Conservation (phyloP, 2,888 invertebrate species). For the Drosophila meridionalis region DNA sequence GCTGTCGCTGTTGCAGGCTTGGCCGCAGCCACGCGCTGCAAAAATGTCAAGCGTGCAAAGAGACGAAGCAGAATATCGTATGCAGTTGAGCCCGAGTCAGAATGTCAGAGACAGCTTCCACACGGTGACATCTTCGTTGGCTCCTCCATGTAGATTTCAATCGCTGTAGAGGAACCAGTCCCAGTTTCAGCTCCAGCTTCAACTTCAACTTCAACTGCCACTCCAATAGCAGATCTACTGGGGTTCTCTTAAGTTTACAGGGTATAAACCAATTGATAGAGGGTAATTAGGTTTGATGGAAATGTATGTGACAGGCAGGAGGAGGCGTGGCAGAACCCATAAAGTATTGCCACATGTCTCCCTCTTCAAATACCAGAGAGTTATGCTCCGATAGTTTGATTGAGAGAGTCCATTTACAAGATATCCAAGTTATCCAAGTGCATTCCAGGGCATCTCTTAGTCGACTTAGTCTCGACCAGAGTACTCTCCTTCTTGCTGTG, state of each 20-base stretch:
- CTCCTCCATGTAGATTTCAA: constrained; percentile 36
- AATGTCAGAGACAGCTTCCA: constrained; percentile 34
- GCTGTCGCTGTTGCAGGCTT: constrained; percentile 17
- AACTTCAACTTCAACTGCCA: not conserved
- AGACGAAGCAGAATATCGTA: constrained; percentile 3
- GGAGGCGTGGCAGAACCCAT: too few relatives aligned
- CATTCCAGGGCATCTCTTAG: too few relatives aligned
- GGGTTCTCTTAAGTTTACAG: not conserved
- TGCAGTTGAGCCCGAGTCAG: constrained; percentile 24
- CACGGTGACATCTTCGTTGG: constrained; percentile 50
- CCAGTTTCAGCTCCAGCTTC: not conserved
- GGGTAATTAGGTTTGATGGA: too few relatives aligned
- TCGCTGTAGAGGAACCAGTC: constrained; percentile 22
- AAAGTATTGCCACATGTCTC: too few relatives aligned
- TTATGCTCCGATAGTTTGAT: too few relatives aligned
- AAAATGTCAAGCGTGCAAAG: constrained; percentile 62
- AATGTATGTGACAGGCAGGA: too few relatives aligned
- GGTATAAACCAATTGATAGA: too few relatives aligned
- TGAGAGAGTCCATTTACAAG: too few relatives aligned
- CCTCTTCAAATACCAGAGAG: too few relatives aligned
- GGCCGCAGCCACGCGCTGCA: constrained; percentile 41
- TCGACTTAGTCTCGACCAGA: too few relatives aligned
- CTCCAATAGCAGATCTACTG: not conserved
- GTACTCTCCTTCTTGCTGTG: not conserved
- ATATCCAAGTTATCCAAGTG: too few relatives aligned